These are phyloP conservation scores for Chrysotoxum bicinctum DNA, from an alignment of 2,888 invertebrate genomes.

Conservation along the genomic window DNA sequence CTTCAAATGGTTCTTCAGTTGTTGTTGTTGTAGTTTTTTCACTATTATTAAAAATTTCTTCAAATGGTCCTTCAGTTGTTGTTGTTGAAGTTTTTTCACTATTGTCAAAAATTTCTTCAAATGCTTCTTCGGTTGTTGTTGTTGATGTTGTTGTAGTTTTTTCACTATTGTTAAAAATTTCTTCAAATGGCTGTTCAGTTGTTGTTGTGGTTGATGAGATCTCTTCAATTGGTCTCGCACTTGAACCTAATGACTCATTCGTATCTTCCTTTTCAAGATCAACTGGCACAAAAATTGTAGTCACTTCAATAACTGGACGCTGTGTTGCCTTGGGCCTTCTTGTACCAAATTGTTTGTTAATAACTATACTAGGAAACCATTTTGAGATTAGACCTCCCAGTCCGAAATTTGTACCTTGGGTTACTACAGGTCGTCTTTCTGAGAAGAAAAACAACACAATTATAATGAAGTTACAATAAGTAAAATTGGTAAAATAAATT, in stretches of 20 bases:
- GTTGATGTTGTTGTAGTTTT: slow-evolving; percentile 32
- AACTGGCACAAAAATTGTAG: slow-evolving; percentile 13
- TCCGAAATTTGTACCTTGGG: slow-evolving; percentile 18
- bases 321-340: slow-evolving; percentile 44
- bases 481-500: not conserved
- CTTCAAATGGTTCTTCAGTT: no score
- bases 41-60: no score
- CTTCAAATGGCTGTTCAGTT: no score
- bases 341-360: not conserved
- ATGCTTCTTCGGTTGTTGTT: no score
- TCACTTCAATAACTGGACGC: slow-evolving; percentile 42
- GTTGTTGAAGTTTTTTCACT: not conserved
- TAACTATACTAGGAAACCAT: slow-evolving; percentile 28
- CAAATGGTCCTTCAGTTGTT: not conserved
- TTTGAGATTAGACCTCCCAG: slow-evolving; percentile 26
- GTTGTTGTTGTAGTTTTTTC: slow-evolving; percentile 11
- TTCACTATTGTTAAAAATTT: no score
- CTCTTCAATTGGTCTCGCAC: not conserved
- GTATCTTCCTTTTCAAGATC: slow-evolving; percentile 17
- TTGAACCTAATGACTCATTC: not conserved
- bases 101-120: no score
- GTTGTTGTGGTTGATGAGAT: slow-evolving; percentile 6
- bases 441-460: not conserved
- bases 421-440: not conserved
- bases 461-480: not conserved